phyloP scores from a whole-genome alignment of 2,797 vertebrate species.

The Iguana delicatissima region DNA sequence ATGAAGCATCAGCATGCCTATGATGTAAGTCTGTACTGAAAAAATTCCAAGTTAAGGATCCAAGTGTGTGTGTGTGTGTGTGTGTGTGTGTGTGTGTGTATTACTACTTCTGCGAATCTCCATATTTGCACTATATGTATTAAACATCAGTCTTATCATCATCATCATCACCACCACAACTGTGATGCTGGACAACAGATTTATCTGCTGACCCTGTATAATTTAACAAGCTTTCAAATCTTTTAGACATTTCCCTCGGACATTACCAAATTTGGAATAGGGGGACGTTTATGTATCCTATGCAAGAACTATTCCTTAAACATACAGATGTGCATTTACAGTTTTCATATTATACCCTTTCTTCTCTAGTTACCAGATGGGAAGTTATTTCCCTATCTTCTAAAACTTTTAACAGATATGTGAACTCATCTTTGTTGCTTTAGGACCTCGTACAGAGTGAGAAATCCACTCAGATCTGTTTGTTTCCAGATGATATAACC shows the following conservation, averaged over 20 bases:
- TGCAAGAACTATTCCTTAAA: too few species aligned
- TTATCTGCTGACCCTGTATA: too few species aligned
- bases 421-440: not conserved
- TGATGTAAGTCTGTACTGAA: not conserved
- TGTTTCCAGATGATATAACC: too few species aligned
- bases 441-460: not conserved
- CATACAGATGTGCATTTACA: too few species aligned
- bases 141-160: not conserved
- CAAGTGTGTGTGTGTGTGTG: not conserved
- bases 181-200: too few species aligned
- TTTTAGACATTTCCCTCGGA: too few species aligned
- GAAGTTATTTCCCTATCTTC: not conserved
- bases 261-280: not conserved
- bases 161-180: too few species aligned
- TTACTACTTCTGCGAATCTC: not conserved
- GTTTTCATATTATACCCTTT: not conserved
- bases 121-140: not conserved
- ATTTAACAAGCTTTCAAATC: too few species aligned
- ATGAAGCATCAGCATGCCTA: not conserved
- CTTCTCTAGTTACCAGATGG: not conserved
- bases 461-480: not conserved
- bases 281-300: not conserved
- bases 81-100: too few species aligned
- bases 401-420: not conserved
- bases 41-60: not conserved